phyloP scores from a whole-genome alignment of 1,140 invertebrate species.

The Leptinotarsa texana region DNA sequence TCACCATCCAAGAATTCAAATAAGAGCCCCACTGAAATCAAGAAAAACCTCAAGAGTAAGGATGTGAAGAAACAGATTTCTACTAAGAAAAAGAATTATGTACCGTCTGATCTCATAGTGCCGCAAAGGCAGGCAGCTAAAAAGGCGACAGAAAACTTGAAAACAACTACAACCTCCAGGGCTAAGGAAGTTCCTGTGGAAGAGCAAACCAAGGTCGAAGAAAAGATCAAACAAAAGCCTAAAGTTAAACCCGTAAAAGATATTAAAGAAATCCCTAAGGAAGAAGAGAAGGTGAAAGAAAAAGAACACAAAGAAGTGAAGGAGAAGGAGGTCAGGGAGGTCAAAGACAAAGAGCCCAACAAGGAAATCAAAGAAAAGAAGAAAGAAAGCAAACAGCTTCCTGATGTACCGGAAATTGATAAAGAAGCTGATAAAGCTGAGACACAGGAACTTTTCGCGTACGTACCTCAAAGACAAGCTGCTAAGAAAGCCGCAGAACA shows the following conservation, averaged over 20 bases:
- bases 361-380: conserved; percentile 41
- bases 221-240: conserved; percentile 52
- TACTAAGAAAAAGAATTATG: conserved; percentile 57
- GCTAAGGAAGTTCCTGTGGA: conserved; percentile 51
- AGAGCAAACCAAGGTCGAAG: conserved; percentile 51
- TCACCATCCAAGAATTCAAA: conserved; percentile 36
- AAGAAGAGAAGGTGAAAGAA: conserved; percentile 46
- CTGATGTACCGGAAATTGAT: conserved; percentile 67
- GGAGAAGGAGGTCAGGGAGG: not conserved
- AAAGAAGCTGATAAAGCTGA: conserved; percentile 65
- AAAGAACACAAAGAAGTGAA: conserved; percentile 46
- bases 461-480: conserved; percentile 86
- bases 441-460: conserved; percentile 72
- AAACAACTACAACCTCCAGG: conserved; percentile 59
- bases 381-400: conserved; percentile 42
- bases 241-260: conserved; percentile 55
- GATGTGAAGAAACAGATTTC: conserved; percentile 44
- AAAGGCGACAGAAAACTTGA: conserved; percentile 86
- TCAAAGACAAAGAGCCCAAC: conserved; percentile 24
- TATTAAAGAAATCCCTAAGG: not conserved
- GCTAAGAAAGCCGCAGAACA: conserved; percentile 90
- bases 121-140: conserved; percentile 88
- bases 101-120: conserved; percentile 81
- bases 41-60: conserved; percentile 55
- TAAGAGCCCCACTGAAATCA: conserved; percentile 54